Conservation (phyloP, 2,888 invertebrate species). For the Troides helena region DNA sequence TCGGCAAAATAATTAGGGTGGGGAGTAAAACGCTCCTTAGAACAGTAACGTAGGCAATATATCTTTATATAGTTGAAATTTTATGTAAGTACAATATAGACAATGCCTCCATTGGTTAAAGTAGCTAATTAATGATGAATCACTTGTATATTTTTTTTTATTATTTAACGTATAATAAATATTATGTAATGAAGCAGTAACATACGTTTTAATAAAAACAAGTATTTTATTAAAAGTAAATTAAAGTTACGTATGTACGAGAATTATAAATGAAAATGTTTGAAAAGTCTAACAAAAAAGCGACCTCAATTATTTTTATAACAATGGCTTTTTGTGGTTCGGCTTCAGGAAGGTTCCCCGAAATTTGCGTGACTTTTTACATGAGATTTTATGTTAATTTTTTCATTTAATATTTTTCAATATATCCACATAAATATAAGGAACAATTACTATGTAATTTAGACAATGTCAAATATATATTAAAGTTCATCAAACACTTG, state of each 20-base stretch:
- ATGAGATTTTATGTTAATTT: constrained; percentile 58
- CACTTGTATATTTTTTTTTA: too few species aligned
- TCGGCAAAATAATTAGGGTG: constrained; percentile 65
- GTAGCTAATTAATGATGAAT: too few species aligned
- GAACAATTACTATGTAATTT: background rate
- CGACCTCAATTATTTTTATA: constrained; percentile 72
- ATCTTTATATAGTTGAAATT: background rate
- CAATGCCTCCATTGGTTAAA: too few species aligned
- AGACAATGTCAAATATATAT: constrained; percentile 25
- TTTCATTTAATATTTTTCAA: constrained; percentile 4
- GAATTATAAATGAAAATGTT: constrained; percentile 44
- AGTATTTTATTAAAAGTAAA: constrained; percentile 13
- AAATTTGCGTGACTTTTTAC: constrained; percentile 71
- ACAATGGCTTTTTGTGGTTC: constrained; percentile 64
- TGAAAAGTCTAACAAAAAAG: constrained; percentile 55
- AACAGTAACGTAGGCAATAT: constrained; percentile 2
- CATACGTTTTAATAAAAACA: background rate
- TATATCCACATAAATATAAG: background rate
- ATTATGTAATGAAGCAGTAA: background rate
- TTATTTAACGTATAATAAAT: background rate
- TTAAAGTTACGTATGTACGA: constrained; percentile 31
- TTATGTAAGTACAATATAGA: background rate
- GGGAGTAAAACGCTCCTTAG: constrained; percentile 49
- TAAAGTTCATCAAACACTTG: constrained; percentile 46
- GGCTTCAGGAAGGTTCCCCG: constrained; percentile 50